Evolutionary conservation across 2,888 invertebrate species (phyloP).

Genomic region (Drosophila crucigera): DNA sequence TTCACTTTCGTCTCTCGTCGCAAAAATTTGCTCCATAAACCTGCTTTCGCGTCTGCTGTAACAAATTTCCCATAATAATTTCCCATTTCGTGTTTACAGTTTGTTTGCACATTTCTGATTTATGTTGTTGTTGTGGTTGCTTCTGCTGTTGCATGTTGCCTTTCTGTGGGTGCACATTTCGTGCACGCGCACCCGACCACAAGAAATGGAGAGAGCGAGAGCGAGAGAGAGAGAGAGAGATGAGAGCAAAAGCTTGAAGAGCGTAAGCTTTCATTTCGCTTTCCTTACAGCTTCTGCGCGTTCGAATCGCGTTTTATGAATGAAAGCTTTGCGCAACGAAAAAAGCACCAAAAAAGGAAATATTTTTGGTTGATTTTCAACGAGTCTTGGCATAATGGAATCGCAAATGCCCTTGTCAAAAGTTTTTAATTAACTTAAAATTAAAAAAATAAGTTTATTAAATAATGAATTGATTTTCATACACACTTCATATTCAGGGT

Average conservation of each 20-base stretch:
- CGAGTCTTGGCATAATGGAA: conserved; percentile 8
- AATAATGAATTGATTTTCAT: background rate
- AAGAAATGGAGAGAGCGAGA: background rate
- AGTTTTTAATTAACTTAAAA: background rate
- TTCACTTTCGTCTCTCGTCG: conserved; percentile 59
- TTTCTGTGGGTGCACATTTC: conserved; percentile 30
- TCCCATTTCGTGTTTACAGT: conserved; percentile 30
- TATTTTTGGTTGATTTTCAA: conserved; percentile 31
- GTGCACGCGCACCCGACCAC: conserved; percentile 40
- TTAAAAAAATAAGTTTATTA: background rate
- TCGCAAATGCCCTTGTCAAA: background rate
- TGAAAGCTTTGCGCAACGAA: conserved; percentile 41
- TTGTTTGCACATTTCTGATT: conserved; percentile 26
- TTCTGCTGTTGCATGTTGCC: conserved; percentile 42
- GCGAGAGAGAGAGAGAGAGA: background rate
- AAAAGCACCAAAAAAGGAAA: conserved; percentile 41
- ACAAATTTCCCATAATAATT: conserved; percentile 59
- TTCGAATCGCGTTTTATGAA: conserved; percentile 43
- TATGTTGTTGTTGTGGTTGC: conserved; percentile 32
- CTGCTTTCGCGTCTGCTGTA: conserved; percentile 58
- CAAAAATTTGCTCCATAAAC: conserved; percentile 61
- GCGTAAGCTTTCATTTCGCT: conserved; percentile 43
- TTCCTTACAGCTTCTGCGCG: conserved; percentile 47
- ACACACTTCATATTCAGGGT: background rate
- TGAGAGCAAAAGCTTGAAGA: conserved; percentile 7